These are phyloP conservation scores for Aplochiton taeniatus DNA, from an alignment of 2,797 vertebrate species.

Conservation along the genomic window DNA sequence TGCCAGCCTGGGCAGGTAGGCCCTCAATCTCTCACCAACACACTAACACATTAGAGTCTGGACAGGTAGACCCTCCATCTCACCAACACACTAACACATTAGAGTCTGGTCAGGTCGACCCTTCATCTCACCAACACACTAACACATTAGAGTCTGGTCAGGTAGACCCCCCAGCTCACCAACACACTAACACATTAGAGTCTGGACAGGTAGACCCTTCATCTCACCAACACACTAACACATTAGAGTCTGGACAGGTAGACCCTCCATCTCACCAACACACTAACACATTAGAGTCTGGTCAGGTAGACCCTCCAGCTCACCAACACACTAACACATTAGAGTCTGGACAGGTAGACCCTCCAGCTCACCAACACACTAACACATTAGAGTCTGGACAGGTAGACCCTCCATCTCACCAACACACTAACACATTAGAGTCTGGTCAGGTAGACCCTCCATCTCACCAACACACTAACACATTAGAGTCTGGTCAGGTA, in stretches of 20 bases:
- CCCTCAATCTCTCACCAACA: conserved; percentile 56
- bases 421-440: conserved; percentile 55
- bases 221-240: conserved; percentile 53
- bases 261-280: conserved; percentile 58
- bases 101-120: conserved; percentile 59
- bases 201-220: conserved; percentile 60
- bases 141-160: conserved; percentile 57
- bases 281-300: conserved; percentile 56
- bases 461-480: conserved; percentile 53
- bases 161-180: conserved; percentile 58
- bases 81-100: conserved; percentile 51
- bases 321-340: conserved; percentile 51
- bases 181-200: conserved; percentile 55
- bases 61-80: conserved; percentile 60
- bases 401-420: conserved; percentile 58
- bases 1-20: conserved; percentile 60
- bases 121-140: conserved; percentile 56
- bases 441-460: conserved; percentile 61
- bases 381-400: conserved; percentile 57
- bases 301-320: conserved; percentile 60
- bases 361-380: conserved; percentile 56
- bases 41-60: conserved; percentile 56
- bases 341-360: conserved; percentile 60
- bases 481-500: conserved; percentile 60
- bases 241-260: conserved; percentile 60